phyloP scores from a whole-genome alignment of 2,113 vertebrate genomes.

The Climacteris rufus region DNA sequence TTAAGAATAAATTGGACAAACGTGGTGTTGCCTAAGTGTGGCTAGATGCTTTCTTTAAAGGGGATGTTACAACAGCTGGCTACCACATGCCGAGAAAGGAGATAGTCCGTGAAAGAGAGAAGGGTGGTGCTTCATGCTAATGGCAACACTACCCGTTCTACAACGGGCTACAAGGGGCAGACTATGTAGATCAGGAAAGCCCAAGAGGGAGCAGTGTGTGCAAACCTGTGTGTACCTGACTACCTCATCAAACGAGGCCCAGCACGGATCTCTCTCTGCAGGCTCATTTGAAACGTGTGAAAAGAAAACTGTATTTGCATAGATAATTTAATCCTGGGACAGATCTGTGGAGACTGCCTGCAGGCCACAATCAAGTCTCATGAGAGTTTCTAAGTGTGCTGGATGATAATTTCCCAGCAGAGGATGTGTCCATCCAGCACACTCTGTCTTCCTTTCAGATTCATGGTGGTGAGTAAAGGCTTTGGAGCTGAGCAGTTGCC shows the following conservation, averaged over 20 bases:
- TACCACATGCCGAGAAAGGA: background rate
- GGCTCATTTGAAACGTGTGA: background rate
- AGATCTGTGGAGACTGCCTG: constrained; percentile 33
- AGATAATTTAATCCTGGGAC: constrained; percentile 13
- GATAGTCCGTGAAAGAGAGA: background rate
- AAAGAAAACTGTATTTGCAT: constrained; percentile 28
- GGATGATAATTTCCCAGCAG: background rate
- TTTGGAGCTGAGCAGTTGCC: background rate
- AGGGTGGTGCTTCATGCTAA: background rate
- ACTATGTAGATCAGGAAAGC: background rate
- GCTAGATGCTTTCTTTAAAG: background rate
- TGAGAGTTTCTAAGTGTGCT: background rate
- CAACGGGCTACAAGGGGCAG: background rate
- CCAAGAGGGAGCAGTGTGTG: background rate
- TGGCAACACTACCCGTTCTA: background rate
- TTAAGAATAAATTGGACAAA: background rate
- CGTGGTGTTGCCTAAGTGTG: background rate
- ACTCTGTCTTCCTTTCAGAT: background rate
- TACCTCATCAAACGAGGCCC: background rate
- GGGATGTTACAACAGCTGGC: background rate
- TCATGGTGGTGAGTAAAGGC: background rate
- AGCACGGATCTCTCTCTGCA: background rate
- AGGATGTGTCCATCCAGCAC: background rate
- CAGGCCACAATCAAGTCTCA: background rate
- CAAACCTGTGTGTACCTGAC: background rate